Conservation (phyloP, 2,797 vertebrate genomes). For the Zalophus californianus region DNA sequence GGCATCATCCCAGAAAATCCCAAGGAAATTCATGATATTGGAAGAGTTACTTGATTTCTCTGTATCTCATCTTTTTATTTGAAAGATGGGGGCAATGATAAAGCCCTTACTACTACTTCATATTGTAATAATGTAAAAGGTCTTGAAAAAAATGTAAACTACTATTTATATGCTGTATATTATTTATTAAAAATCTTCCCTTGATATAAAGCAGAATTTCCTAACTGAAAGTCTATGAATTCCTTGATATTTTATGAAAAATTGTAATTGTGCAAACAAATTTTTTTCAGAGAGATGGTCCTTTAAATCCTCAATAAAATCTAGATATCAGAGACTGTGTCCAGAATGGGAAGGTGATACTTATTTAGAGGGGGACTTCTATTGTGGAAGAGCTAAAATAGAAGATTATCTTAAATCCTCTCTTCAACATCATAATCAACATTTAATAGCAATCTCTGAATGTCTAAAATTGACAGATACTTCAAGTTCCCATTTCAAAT, state of each 20-base stretch:
- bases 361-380: neutral
- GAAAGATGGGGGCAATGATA: neutral
- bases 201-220: neutral
- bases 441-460: neutral
- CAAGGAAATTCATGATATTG: neutral
- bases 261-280: neutral
- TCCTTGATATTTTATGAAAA: neutral
- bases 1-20: neutral
- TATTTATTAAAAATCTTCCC: neutral
- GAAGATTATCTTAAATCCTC: neutral
- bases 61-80: neutral
- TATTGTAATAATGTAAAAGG: neutral
- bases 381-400: neutral
- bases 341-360: neutral
- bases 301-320: neutral
- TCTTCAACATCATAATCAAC: neutral
- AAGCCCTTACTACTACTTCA: neutral
- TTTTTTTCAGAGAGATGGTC: neutral
- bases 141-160: neutral
- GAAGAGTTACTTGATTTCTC: neutral
- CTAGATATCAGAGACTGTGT: neutral
- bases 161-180: neutral
- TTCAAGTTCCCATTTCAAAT: neutral
- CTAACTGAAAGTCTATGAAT: neutral
- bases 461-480: neutral